Conservation (phyloP, 2,797 vertebrate species). For the Gallirallus australis region DNA sequence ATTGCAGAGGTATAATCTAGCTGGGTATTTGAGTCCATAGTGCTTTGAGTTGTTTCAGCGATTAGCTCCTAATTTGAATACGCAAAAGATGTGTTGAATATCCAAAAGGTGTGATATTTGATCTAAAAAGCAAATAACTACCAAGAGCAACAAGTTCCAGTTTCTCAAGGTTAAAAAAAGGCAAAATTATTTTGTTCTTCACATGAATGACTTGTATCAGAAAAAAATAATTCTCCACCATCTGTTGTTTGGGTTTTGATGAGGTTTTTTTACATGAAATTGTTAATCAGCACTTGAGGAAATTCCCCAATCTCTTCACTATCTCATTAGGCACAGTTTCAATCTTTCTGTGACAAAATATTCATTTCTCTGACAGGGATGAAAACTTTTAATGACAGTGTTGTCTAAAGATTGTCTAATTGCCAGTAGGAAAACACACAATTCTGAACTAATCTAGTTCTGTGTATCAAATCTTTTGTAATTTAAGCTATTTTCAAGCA, state of each 20-base stretch:
- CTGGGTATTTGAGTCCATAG: not conserved
- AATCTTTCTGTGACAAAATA: conserved; percentile 33
- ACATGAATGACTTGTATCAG: conserved; percentile 15
- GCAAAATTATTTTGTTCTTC: conserved; percentile 45
- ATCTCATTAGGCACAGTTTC: conserved; percentile 24
- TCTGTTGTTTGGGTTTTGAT: conserved; percentile 70
- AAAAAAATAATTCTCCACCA: conserved; percentile 66
- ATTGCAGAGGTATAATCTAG: not conserved
- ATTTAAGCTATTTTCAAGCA: conserved; percentile 6
- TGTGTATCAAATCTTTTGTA: not conserved
- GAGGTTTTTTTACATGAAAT: not conserved
- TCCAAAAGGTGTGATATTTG: not conserved
- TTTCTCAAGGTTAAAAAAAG: conserved; percentile 14
- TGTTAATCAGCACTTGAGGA: conserved; percentile 59
- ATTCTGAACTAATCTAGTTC: not conserved
- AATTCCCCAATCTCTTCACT: conserved; percentile 57
- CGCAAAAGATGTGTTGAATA: not conserved
- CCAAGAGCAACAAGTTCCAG: not conserved
- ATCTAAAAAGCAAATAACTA: not conserved
- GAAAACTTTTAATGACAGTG: conserved; percentile 13
- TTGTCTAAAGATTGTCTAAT: conserved; percentile 14
- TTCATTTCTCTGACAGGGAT: not conserved
- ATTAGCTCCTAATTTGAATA: not conserved
- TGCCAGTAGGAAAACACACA: not conserved
- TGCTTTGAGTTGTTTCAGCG: not conserved